These are phyloP conservation scores for Euphydryas editha DNA, from an alignment of 2,888 invertebrate genomes.

Conservation along the genomic window DNA sequence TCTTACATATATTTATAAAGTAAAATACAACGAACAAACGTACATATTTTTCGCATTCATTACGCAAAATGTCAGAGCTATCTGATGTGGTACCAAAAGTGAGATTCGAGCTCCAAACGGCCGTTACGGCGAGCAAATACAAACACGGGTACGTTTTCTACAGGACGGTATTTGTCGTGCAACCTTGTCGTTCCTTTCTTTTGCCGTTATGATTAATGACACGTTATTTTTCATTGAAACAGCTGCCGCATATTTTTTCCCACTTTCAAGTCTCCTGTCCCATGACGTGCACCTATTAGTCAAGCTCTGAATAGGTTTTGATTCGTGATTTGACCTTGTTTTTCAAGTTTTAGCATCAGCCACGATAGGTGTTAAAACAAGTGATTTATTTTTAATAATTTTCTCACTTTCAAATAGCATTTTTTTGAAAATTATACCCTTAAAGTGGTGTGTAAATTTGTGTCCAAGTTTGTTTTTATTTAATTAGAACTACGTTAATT, in stretches of 20 bases:
- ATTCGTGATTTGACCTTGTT: conserved; percentile 49
- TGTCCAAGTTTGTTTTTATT: too few species aligned
- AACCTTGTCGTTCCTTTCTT: conserved; percentile 71
- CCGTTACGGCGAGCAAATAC: conserved; percentile 47
- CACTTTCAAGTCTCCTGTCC: conserved; percentile 68
- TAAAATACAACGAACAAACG: conserved; percentile 9
- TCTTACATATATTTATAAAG: background rate
- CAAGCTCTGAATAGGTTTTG: conserved; percentile 69
- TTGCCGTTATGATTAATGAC: conserved; percentile 78
- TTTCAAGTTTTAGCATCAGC: conserved; percentile 13
- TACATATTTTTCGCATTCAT: conserved; percentile 29
- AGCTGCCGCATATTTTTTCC: conserved; percentile 74
- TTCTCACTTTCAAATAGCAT: too few species aligned
- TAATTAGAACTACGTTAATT: too few species aligned
- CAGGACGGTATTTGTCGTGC: conserved; percentile 77
- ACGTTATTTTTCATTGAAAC: conserved; percentile 79
- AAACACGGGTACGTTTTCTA: conserved; percentile 54
- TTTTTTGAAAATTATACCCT: too few species aligned
- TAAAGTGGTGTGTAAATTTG: too few species aligned
- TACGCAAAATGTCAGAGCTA: conserved; percentile 28
- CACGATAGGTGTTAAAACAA: conserved; percentile 4
- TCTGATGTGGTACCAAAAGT: conserved; percentile 18
- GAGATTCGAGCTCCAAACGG: conserved; percentile 28
- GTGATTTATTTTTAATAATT: too few species aligned
- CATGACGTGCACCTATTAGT: conserved; percentile 76